Percentiles rank a stretch among this genome's conserved stretches.
phyloP scores from a whole-genome alignment of 2,797 vertebrate genomes.

The Erethizon dorsatum region DNA sequence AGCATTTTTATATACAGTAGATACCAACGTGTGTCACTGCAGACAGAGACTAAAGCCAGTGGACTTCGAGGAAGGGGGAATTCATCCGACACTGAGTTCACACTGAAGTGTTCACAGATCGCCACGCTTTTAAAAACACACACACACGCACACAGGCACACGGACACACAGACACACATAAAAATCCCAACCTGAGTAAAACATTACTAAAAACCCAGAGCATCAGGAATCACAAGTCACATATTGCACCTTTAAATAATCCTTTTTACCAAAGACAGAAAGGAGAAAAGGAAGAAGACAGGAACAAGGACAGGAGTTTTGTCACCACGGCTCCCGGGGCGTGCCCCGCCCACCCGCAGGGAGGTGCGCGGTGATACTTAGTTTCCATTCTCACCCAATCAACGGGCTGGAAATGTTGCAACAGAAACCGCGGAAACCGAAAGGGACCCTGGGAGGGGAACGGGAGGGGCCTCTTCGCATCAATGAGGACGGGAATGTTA shows the following conservation, averaged over 20 bases:
- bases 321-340: slow-evolving; percentile 52
- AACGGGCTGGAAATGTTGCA: slow-evolving; percentile 73
- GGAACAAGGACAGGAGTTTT: not conserved
- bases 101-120: slow-evolving; percentile 88
- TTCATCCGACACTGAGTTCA: slow-evolving; percentile 85
- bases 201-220: slow-evolving; percentile 90
- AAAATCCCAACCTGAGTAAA: slow-evolving; percentile 92
- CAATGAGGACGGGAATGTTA: slow-evolving; percentile 86
- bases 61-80: slow-evolving; percentile 79
- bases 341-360: slow-evolving; percentile 44
- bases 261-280: slow-evolving; percentile 89
- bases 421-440: too few relatives aligned
- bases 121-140: slow-evolving; percentile 86
- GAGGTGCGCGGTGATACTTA: slow-evolving; percentile 63
- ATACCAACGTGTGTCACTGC: slow-evolving; percentile 83
- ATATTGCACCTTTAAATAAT: slow-evolving; percentile 93
- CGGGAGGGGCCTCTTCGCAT: slow-evolving; percentile 75
- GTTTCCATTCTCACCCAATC: slow-evolving; percentile 71
- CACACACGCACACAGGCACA: slow-evolving; percentile 81
- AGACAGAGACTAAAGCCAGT: slow-evolving; percentile 88
- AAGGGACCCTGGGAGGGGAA: too few relatives aligned
- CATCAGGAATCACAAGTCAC: slow-evolving; percentile 90
- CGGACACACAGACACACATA: slow-evolving; percentile 85
- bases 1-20: slow-evolving; percentile 87
- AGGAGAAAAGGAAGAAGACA: slow-evolving; percentile 67